A percentile compares a stretch with the other conserved stretches of the same genome.
phyloP scores from a whole-genome alignment of 2,888 invertebrate genomes.

The Sarcophaga variegata region DNA sequence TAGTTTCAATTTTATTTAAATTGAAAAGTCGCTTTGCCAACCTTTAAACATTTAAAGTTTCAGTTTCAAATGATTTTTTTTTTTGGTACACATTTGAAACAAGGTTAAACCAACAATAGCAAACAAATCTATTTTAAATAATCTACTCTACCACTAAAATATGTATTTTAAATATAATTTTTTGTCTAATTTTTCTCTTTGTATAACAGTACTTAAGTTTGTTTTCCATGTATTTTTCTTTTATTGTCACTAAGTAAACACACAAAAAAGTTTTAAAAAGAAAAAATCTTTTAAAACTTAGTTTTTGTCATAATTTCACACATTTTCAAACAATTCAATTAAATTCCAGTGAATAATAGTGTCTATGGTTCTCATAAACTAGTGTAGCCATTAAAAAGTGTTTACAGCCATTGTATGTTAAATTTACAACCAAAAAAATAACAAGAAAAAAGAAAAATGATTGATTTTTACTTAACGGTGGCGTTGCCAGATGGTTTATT shows the following conservation, averaged over 20 bases:
- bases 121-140: conserved; percentile 4
- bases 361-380: too few relatives aligned
- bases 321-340: conserved; percentile 52
- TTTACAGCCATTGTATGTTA: too few relatives aligned
- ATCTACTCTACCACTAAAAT: neutral
- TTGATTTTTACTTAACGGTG: too few relatives aligned
- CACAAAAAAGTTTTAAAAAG: neutral
- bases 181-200: too few relatives aligned
- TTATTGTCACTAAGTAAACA: conserved; percentile 9
- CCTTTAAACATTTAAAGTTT: too few relatives aligned
- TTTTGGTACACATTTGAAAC: neutral
- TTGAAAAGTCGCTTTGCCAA: too few relatives aligned
- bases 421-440: too few relatives aligned
- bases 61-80: too few relatives aligned
- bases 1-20: too few relatives aligned
- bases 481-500: too few relatives aligned
- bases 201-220: neutral
- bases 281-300: neutral
- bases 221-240: neutral
- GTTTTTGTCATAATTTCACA: conserved; percentile 39
- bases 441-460: too few relatives aligned
- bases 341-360: neutral
- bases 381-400: too few relatives aligned
- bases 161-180: neutral
- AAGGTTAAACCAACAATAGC: conserved; percentile 9